Base-by-base conservation (phyloP, 2,797 vertebrate genomes). In the Morus bassanus region DNA sequence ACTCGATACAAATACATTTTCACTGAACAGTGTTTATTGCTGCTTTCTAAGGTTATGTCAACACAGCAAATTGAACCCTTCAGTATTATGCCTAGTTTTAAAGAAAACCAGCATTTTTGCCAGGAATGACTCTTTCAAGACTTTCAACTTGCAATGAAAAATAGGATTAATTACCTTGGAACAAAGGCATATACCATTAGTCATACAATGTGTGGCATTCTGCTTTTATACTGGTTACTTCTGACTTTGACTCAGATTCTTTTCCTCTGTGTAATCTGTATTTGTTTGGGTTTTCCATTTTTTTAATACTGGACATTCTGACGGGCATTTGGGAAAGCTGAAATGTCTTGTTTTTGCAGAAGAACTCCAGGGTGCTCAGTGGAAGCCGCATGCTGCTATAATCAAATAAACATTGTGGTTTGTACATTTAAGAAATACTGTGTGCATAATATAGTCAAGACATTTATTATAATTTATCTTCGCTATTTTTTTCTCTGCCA, bases 81-180 rank as follows among this genome's bases (percentile, higher is more conserved):
- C 81, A 70, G 68, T 74, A 33, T 70, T 83, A 60, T 56, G 46
- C 45, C 15, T 51, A 91, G 33, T 78, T 85, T 82, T 31, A 68
- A 78, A 70, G 93, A 74, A 97, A 86, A 78, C 11, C 27, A 64
- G 23, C 22, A 10, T 91, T 96, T 88, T 91, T 41, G 59, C n/a
- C 11, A 46, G 85, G 50, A 94, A 75, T 64, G 45, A 33, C 43
- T 92, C 72, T 73, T 93, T 96, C 85, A 60, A 91, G 90, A 86
- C 74, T 86, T 94, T 75, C 33, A 97, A 95, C 95, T 93, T 98
- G 96, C 95, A 82, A 50, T 65, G 93, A 96, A 97, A 97, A 97
- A 96, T 91, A 97, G 96, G 97, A 98, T 98, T 98, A 98, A 98
- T 98, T 98, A 97, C 97, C 96, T 96, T 96, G 94, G 98, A 96